Evolutionary conservation across 2,888 invertebrate genomes (phyloP).

Genomic region (Deladenus siricidicola): DNA sequence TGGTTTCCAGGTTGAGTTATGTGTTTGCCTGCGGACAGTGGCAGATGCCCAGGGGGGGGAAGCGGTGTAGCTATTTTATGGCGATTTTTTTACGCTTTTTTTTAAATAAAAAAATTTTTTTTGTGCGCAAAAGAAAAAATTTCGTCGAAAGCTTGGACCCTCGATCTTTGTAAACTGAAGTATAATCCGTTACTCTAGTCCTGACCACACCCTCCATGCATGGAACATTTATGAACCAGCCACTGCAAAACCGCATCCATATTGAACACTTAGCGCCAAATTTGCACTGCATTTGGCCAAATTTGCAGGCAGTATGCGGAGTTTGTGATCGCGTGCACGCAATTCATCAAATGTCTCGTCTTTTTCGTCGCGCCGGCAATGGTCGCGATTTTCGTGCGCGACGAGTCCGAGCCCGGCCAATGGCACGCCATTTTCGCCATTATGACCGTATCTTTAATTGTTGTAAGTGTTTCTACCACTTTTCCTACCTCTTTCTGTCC

Average conservation of each 20-base stretch:
- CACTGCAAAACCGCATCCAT: too few species aligned
- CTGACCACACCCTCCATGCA: background rate
- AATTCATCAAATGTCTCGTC: conserved; percentile 49
- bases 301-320: conserved; percentile 48
- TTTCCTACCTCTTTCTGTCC: too few species aligned
- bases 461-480: conserved; percentile 19
- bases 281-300: too few species aligned
- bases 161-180: too few species aligned
- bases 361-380: conserved; percentile 25
- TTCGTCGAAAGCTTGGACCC: too few species aligned
- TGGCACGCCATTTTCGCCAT: conserved; percentile 26
- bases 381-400: conserved; percentile 35
- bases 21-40: background rate
- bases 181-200: too few species aligned
- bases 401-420: conserved; percentile 16
- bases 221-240: background rate
- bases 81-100: too few species aligned
- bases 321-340: conserved; percentile 48
- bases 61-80: too few species aligned
- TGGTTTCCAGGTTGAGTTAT: conserved; percentile 37
- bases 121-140: too few species aligned
- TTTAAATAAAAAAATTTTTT: too few species aligned
- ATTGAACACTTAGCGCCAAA: too few species aligned
- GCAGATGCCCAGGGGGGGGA: too few species aligned
- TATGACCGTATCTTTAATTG: conserved; percentile 19